Percentiles rank a stretch among this genome's conserved stretches.
These are phyloP conservation scores for Nomada hirtipes DNA, from an alignment of 2,888 invertebrate species.

Conservation along the genomic window DNA sequence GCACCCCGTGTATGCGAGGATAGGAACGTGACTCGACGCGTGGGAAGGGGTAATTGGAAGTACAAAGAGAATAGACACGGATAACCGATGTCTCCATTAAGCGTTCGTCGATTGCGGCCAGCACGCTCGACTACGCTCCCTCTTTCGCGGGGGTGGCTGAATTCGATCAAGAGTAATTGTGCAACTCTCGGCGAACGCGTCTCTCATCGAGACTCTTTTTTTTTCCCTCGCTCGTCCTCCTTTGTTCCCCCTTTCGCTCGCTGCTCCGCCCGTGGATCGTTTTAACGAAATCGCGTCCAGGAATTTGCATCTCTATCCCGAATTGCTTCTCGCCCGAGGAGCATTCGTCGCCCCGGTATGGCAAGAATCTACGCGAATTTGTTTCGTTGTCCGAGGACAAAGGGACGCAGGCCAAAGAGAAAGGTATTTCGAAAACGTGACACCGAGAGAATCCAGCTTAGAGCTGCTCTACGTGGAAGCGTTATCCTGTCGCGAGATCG, in stretches of 20 bases:
- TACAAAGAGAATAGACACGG: conserved; percentile 73
- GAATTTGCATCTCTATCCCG: conserved; percentile 4
- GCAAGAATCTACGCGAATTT: conserved; percentile 9
- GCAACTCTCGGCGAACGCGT: conserved; percentile 20
- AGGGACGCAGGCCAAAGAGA: background rate
- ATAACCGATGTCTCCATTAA: conserved; percentile 75
- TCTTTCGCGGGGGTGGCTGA: conserved; percentile 29
- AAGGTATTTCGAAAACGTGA: conserved; percentile 27
- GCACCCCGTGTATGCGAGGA: conserved; percentile 41
- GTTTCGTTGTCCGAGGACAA: conserved; percentile 6
- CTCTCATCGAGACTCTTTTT: background rate
- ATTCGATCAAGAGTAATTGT: conserved; percentile 55
- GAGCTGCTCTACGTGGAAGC: conserved; percentile 63
- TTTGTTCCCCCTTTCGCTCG: background rate
- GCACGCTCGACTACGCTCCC: conserved; percentile 56
- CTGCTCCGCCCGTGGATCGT: background rate
- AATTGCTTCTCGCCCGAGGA: background rate
- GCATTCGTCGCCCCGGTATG: background rate
- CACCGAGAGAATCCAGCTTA: conserved; percentile 38
- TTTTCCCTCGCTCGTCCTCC: no score
- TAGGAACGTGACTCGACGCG: conserved; percentile 63
- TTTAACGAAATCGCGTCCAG: conserved; percentile 32
- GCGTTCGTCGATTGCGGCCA: conserved; percentile 61
- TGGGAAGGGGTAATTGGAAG: conserved; percentile 72
- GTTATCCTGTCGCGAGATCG: conserved; percentile 67